Base-by-base conservation (phyloP, 2,888 invertebrate genomes). In the Caenorhabditis doughertyi region DNA sequence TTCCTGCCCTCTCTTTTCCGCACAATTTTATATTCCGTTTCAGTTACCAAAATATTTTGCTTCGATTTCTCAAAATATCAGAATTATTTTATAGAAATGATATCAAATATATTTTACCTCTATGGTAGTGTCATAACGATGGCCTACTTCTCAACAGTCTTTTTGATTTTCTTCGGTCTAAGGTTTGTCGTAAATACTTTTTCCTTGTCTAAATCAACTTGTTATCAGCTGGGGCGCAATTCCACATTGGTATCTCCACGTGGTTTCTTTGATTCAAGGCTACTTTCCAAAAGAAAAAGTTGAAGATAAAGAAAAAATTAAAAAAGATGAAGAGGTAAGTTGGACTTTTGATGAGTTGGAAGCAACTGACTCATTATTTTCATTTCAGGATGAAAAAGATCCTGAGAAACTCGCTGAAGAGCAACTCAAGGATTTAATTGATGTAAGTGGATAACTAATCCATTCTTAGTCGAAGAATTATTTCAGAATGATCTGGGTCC, bases 151-250 rank as follows among this genome's bases (percentile, higher is more conserved):
- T 58, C 80, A 16, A 86, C 86, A 23, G 76, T 82, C 11, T 32
- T 74, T 5, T 58, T 86, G 23, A 87, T 87, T 23, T 77, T 87
- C 25, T 72, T 67, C 44, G 86, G 86, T 29, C 65, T 73, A 13
- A 76, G 79, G 77, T 83, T 21, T 42, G 74, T 71, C 35, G 21
- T 56, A 51, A n/a, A 23, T n/a, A 7, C 18, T 21, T 18, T 2
- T 27, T 1, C 18, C 3, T 32, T 42, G 8, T 9, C 3, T 25
- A 23, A 64, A 5, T 32, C 0, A 56, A 35, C 29, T 4, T 65
- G 29, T 74, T 68, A 56, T 81, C 81, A 82, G 82, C 44, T 89
- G 89, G 89, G 87, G 87, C 16, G 53, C 67, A 4, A 51, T 88
- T 39, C 88, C 89, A 16, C 84, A 81, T 42, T 64, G 77, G 53